Conservation (phyloP, 2,113 vertebrate genomes). For the Elgaria multicarinata region DNA sequence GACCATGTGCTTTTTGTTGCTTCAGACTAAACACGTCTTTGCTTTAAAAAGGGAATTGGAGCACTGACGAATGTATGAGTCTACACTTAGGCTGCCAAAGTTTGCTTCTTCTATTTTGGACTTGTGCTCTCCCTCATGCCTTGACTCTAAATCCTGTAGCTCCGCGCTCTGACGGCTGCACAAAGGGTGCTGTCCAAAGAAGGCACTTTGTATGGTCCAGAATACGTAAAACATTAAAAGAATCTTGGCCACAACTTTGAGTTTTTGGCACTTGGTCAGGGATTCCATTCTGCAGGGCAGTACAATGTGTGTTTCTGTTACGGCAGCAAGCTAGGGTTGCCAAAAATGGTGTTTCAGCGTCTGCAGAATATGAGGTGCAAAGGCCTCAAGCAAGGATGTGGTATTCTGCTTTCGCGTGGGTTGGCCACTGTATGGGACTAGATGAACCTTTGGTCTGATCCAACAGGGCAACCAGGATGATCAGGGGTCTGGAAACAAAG, state of each 20-base stretch:
- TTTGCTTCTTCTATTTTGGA: neutral
- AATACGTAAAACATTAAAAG: neutral
- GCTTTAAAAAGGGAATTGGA: too few species aligned
- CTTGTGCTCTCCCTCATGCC: neutral
- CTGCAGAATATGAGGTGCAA: neutral
- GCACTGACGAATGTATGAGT: too few species aligned
- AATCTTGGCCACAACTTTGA: neutral
- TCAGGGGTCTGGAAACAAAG: too few species aligned
- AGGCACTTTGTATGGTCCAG: neutral
- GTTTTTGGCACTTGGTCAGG: too few species aligned
- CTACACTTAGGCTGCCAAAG: too few species aligned
- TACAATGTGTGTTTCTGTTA: neutral
- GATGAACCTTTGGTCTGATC: too few species aligned
- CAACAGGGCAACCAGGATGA: too few species aligned
- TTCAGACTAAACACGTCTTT: too few species aligned
- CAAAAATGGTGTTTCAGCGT: neutral
- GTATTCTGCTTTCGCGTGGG: too few species aligned
- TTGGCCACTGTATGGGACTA: too few species aligned
- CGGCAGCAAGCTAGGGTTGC: neutral
- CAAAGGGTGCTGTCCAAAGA: neutral
- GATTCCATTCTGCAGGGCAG: neutral
- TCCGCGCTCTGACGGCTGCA: rapidly evolving
- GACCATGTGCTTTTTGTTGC: neutral
- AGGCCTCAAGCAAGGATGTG: too few species aligned
- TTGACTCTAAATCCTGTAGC: neutral